Evolutionary conservation across 1,140 invertebrate genomes (phyloP), one percentile per base, ranked within the genome.

Genomic region (Aphelinus certus): DNA sequence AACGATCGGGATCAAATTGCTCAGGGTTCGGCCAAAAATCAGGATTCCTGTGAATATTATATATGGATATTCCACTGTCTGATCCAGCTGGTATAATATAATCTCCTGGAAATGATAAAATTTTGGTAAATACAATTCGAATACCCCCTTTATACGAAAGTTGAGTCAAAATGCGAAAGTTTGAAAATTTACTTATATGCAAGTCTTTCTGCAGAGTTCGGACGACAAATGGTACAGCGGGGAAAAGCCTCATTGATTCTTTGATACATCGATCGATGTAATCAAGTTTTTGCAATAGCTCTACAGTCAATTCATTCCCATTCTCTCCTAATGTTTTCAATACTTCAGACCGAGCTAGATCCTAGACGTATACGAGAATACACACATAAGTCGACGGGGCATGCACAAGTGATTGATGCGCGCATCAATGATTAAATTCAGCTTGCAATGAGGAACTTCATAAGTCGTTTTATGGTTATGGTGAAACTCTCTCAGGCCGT

Each of bases 1-100:
- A 95, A 75, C 94, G 86, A 45, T 95, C 93, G 0, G 95, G 95
- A 77, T 91, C 87, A 79, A 94, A 95, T 2, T 83, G 87, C 55
- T 93, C 86, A 0, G 95, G 94, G 80, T 95, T 89, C 53, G 92
- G 90, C 77, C 91, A 95, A 42, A 90, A 84, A 60, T 92, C 86
- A 3, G 91, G 89, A 81, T 93, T 89, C 79, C 91, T 87, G 76
- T 94, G 93, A 72, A 93, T 87, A 63, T 89, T 85, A 51, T 89
- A 89, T 26, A 90, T 86, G 58, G 88, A 82, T 2, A 91, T 73
- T 0, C 86, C 67, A 1, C 90, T 70, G 0, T 84, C 81, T 5
- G 87, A 85, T 3, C 87, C 86, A 43, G 83, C 84, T 26, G 85
- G 85, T 43, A 90, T 61, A 2, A 55, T 1, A n/a, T 10, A 46